phyloP scores from a whole-genome alignment of 64 coral and sea anemone species.

The Anthopleura sola region DNA sequence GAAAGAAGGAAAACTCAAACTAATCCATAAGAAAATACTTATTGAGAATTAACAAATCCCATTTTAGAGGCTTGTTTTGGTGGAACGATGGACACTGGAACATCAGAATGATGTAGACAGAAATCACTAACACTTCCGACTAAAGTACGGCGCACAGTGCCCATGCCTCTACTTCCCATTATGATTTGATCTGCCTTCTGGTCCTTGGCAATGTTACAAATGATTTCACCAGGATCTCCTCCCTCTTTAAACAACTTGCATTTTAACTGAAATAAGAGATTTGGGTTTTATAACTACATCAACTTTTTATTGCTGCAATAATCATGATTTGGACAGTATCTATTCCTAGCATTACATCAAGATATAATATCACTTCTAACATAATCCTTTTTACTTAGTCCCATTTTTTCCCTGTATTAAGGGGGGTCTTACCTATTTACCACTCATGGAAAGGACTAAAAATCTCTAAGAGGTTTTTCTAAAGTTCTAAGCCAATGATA shows the following conservation, averaged over 20 bases:
- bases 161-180: constrained; percentile 73
- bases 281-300: not conserved
- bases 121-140: constrained; percentile 89
- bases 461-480: too few species aligned
- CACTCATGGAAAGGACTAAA: too few species aligned
- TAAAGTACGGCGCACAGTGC: constrained; percentile 68
- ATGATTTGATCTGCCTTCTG: constrained; percentile 70
- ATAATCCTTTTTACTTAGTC: too few species aligned
- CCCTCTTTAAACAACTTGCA: constrained; percentile 57
- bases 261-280: constrained; percentile 32
- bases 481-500: too few species aligned
- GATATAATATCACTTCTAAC: too few species aligned
- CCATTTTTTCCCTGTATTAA: too few species aligned
- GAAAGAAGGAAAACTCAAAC: not conserved
- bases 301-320: not conserved
- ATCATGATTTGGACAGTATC: not conserved
- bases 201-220: constrained; percentile 75
- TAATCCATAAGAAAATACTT: not conserved
- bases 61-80: constrained; percentile 50
- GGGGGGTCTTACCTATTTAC: too few species aligned
- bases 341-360: too few species aligned
- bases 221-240: constrained; percentile 68
- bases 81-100: constrained; percentile 75
- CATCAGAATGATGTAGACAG: constrained; percentile 60
- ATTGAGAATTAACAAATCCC: constrained; percentile 45